These are phyloP conservation scores for Willowsia nigromaculata DNA, from an alignment of 2,888 invertebrate species.

Conservation along the genomic window DNA sequence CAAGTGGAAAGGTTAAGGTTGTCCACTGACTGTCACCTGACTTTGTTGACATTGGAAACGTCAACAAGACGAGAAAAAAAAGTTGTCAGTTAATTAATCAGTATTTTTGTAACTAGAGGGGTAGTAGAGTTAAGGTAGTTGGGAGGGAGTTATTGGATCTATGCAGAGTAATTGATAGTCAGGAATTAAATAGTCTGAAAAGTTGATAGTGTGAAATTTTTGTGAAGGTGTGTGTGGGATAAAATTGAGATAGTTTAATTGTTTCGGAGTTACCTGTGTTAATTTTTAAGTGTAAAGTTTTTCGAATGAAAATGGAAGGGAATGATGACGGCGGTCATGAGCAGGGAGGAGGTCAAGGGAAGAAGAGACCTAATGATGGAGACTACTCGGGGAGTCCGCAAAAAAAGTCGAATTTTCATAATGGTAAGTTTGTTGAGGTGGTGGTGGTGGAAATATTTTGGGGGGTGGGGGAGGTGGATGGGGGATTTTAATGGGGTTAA, in stretches of 20 bases:
- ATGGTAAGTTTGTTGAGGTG: slow-evolving; percentile 72
- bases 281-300: neutral
- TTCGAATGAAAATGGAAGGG: slow-evolving; percentile 74
- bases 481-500: neutral
- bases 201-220: no score
- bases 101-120: neutral
- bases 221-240: no score
- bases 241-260: neutral
- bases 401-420: slow-evolving; percentile 77
- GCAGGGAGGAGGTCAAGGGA: slow-evolving; percentile 69
- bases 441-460: no score
- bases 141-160: neutral
- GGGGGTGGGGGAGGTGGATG: no score
- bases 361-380: slow-evolving; percentile 78
- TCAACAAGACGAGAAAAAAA: no score
- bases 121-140: neutral
- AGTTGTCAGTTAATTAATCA: neutral
- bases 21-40: no score
- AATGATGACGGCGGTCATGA: slow-evolving; percentile 74
- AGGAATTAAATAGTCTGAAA: no score
- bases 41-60: neutral
- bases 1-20: no score
- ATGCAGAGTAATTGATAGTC: neutral
- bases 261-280: slow-evolving; percentile 12
- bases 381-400: slow-evolving; percentile 77